Percentiles rank a stretch among this genome's conserved stretches.
phyloP scores from a whole-genome alignment of 1,140 invertebrate species.

The Diabrotica virgifera region DNA sequence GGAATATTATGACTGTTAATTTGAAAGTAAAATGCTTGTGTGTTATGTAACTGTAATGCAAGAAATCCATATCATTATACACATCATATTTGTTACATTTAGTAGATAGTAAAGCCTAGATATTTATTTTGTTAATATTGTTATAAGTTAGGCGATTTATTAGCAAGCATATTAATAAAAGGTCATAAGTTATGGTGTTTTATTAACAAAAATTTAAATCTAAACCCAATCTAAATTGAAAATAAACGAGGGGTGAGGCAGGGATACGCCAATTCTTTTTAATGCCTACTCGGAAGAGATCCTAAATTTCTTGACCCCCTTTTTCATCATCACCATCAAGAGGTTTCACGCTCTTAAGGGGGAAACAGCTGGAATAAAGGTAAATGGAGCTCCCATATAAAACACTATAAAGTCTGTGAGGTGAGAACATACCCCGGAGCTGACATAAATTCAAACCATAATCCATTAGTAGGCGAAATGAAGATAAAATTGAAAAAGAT shows the following conservation, averaged over 20 bases:
- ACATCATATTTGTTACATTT: conserved; percentile 26
- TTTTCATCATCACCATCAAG: too few relatives aligned
- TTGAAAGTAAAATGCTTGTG: conserved; percentile 1
- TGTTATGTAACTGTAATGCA: neutral
- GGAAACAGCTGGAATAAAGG: too few relatives aligned
- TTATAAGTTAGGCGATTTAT: conserved; percentile 11
- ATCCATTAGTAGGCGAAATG: too few relatives aligned
- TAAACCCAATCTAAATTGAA: neutral
- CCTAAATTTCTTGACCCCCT: too few relatives aligned
- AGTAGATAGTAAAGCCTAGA: conserved; percentile 20
- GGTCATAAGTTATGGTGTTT: neutral
- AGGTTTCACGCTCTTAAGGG: too few relatives aligned
- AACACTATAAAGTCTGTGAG: too few relatives aligned
- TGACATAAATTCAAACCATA: too few relatives aligned
- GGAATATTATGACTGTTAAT: neutral
- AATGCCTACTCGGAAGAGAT: too few relatives aligned
- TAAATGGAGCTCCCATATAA: too few relatives aligned
- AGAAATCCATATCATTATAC: conserved; percentile 24
- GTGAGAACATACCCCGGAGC: too few relatives aligned
- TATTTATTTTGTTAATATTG: conserved; percentile 31
- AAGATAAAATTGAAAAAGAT: too few relatives aligned
- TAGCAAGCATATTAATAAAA: conserved; percentile 3
- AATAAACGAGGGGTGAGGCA: neutral
- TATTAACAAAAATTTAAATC: neutral
- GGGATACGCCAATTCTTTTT: too few relatives aligned